Base-by-base conservation (phyloP, 2,113 vertebrate species). In the Brienomyrus brachyistius region DNA sequence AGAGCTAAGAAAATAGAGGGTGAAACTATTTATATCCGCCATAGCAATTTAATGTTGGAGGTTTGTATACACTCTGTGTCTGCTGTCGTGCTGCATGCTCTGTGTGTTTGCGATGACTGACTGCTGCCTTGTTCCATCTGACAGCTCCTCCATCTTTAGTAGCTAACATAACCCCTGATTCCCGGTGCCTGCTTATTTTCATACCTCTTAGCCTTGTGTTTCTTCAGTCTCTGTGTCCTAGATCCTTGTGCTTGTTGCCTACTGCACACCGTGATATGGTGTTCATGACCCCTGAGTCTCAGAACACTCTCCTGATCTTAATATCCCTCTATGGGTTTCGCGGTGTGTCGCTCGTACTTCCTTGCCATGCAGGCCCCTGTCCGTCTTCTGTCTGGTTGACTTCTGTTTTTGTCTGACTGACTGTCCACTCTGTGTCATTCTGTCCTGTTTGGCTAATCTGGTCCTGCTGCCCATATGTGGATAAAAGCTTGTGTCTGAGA, bases 11-110 rank as follows among this genome's bases (percentile, higher is more conserved):
- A 97, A 96, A 97, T 98, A 96, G 98, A 99, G 97, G 98, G 97
- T 95, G 98, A 99, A 98, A 99, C 97, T 95, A 98, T 99, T 98
- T 99, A 99, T 98, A 98, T 99, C 97, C 99, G 98, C 96, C 98
- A 99, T 98, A 99, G 98, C 97, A 99, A 99, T 98, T 98, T 99
- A 98, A 99, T 99, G 98, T 97, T 99, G 98, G 98, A 99, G 98
- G 98, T 99, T 99, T 97, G 98, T 99, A 98, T 92, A 6, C 93
- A 93, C 94, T 95, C 93, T 94, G 93, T 96, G 93, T 19, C 6
- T 89, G 87, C 35, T 89, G 82, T 88, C 85, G 31, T 51, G 40
- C 91, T 59, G 91, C 92, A 91, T 51, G 91, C 40, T 90, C 59
- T 50, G 15, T 50, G 35, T 82, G 21, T 91, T 82, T 51, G 82